A percentile compares a stretch with the other conserved stretches of the same genome.
These are phyloP conservation scores for Pipa parva DNA, from an alignment of 2,113 vertebrate genomes.

Conservation along the genomic window DNA sequence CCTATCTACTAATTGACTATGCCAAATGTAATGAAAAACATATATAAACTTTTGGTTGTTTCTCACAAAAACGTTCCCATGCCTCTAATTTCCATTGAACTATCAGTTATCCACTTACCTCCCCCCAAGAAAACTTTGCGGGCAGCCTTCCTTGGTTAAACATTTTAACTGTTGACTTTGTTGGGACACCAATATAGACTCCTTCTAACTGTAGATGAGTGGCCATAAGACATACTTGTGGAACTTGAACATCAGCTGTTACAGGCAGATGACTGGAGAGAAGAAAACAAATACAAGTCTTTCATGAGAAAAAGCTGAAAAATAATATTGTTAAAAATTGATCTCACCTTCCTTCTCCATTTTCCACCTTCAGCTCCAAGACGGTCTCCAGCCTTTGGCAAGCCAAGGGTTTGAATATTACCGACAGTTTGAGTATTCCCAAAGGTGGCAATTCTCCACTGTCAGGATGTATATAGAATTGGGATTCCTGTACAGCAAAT, in stretches of 20 bases:
- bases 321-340: not conserved
- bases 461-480: constrained; percentile 68
- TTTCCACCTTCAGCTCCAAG: constrained; percentile 74
- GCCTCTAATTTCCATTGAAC: not conserved
- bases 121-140: constrained; percentile 73
- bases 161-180: constrained; percentile 55
- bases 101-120: constrained; percentile 51
- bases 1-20: too few species aligned
- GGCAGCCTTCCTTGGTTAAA: constrained; percentile 82
- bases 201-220: constrained; percentile 66
- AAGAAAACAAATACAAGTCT: constrained; percentile 38
- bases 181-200: constrained; percentile 72
- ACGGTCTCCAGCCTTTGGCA: constrained; percentile 71
- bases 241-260: constrained; percentile 77
- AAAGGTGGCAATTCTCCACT: constrained; percentile 69
- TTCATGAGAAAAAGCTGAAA: not conserved
- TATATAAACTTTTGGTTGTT: too few species aligned
- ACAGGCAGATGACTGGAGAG: constrained; percentile 75
- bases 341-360: constrained; percentile 78
- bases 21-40: too few species aligned
- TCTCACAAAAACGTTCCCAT: too few species aligned
- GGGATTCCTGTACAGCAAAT: constrained; percentile 52
- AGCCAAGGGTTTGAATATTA: constrained; percentile 63
- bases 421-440: constrained; percentile 56
- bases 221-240: constrained; percentile 71